Percentiles rank a stretch among this genome's conserved stretches.
These are phyloP conservation scores for Blennius ocellaris DNA, from an alignment of 2,113 vertebrate genomes.

Conservation along the genomic window DNA sequence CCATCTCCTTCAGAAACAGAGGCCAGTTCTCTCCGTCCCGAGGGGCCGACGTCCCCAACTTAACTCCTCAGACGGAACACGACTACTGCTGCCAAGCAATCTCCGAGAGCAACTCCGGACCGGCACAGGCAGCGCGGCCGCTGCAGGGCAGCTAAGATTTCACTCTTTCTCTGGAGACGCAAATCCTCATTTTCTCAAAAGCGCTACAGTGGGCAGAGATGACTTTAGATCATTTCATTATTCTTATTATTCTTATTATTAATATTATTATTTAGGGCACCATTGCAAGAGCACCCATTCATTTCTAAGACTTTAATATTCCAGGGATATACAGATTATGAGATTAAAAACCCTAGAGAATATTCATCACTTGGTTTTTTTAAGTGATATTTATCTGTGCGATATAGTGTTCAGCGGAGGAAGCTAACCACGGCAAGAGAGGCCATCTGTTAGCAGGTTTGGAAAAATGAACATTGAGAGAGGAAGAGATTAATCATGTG, in stretches of 20 bases:
- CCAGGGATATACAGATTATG: conserved; percentile 72
- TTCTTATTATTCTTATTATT: conserved; percentile 31
- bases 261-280: conserved; percentile 24
- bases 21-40: not conserved
- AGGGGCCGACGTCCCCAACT: conserved; percentile 42
- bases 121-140: conserved; percentile 17
- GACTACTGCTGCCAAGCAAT: conserved; percentile 41
- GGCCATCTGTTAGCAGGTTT: conserved; percentile 68
- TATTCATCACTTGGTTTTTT: conserved; percentile 66
- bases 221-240: conserved; percentile 43
- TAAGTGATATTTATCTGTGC: conserved; percentile 69
- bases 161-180: conserved; percentile 33
- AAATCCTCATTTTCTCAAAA: conserved; percentile 54
- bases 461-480: conserved; percentile 32
- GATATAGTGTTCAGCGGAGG: conserved; percentile 45
- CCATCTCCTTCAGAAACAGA: conserved; percentile 39
- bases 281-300: conserved; percentile 11
- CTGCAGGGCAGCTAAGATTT: conserved; percentile 42
- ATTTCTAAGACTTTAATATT: conserved; percentile 64
- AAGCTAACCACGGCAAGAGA: conserved; percentile 45
- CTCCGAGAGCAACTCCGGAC: conserved; percentile 22
- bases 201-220: conserved; percentile 45
- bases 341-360: conserved; percentile 64
- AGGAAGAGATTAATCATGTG: conserved; percentile 30
- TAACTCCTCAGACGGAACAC: conserved; percentile 45